Base-by-base conservation (phyloP, 1,140 invertebrate genomes). In the Adelges cooleyi region DNA sequence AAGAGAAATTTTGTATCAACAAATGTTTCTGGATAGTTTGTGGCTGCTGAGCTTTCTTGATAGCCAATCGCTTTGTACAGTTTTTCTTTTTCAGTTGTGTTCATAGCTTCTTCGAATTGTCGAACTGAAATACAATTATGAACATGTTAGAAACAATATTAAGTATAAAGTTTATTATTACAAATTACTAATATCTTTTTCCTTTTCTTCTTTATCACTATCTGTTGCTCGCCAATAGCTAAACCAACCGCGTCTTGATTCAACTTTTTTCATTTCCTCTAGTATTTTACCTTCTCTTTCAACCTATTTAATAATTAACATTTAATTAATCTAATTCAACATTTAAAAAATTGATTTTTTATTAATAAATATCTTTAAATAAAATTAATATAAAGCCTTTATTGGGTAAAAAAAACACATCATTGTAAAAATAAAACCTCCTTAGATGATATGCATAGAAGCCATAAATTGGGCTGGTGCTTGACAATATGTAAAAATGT, bases 31-130 rank as follows among this genome's bases (percentile, higher is more conserved):
- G 95, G 94, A 72, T 88, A 84, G 69, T 87, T 81, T 1, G 84
- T 74, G 4, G 88, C 86, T 6, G 80, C 79, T 0, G 79, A 74
- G 76, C 85, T 90, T 77, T 97, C 95, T 71, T 93, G 84, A 76
- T 99, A 99, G 71, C 92, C 95, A 71, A 99, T 98, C 0, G 95
- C 95, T 65, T 84, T 83, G 74, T 87, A 98, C 13, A 99, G 76
- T 72, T 96, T 95, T 51, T 83, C 80, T 73, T 97, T 97, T 74
- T 99, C 95, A 65, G 92, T 89, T 0, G 82, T 71, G 5, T 89
- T 95, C 86, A 98, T 94, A 11, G 88, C 90, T 53, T 88, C 85
- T 73, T 94, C 83, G 71, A 97, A 88, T 73, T 93, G 84, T 69
- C 85, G 82, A 74, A 87, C 87, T 86, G 73, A 23, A 76, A 77